Evolutionary conservation across 2,888 invertebrate species (phyloP).

Genomic region (Cylindroiulus punctatus): DNA sequence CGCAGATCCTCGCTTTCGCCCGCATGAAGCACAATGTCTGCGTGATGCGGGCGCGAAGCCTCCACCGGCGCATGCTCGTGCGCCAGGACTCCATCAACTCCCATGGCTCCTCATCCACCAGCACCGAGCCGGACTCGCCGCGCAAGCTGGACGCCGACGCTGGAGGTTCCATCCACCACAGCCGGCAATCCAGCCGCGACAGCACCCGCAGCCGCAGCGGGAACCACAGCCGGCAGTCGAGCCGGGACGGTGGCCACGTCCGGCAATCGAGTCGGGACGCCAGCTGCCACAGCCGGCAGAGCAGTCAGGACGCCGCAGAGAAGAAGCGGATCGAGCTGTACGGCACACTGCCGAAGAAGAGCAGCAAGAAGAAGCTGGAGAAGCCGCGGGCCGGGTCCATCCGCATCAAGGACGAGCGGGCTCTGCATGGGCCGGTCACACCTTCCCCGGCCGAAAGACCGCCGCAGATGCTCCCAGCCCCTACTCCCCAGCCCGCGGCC

Average conservation of each 20-base stretch:
- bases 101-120: slow-evolving; percentile 56
- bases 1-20: slow-evolving; percentile 88
- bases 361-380: slow-evolving; percentile 68
- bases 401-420: slow-evolving; percentile 64
- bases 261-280: slow-evolving; percentile 61
- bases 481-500: neutral
- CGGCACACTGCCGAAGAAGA: slow-evolving; percentile 89
- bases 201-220: slow-evolving; percentile 68
- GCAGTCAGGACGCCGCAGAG: slow-evolving; percentile 56
- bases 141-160: slow-evolving; percentile 64
- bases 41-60: slow-evolving; percentile 86
- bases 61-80: slow-evolving; percentile 80
- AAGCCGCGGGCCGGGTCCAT: slow-evolving; percentile 57
- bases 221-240: slow-evolving; percentile 74
- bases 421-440: slow-evolving; percentile 62
- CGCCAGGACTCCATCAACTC: slow-evolving; percentile 60
- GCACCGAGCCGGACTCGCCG: slow-evolving; percentile 55
- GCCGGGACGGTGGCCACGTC: slow-evolving; percentile 68
- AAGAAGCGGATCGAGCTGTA: slow-evolving; percentile 80
- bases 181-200: slow-evolving; percentile 76
- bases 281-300: slow-evolving; percentile 58
- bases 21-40: slow-evolving; percentile 95
- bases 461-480: neutral
- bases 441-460: neutral
- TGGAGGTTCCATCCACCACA: slow-evolving; percentile 74